Evolutionary conservation across 2,797 vertebrate species (phyloP).

Genomic region (Melanotaenia nigrans): DNA sequence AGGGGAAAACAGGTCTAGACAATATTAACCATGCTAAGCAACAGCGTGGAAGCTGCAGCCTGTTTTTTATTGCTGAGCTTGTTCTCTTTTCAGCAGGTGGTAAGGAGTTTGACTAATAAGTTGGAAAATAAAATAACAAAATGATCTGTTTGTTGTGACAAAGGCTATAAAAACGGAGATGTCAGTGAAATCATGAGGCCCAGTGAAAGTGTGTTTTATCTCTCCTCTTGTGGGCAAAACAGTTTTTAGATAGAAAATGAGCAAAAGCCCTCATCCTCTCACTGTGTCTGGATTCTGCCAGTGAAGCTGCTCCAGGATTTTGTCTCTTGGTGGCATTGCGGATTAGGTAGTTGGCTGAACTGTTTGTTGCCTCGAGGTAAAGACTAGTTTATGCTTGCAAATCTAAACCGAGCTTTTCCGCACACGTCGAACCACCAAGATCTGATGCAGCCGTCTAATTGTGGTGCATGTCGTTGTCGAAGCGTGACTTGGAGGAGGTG

Average conservation of each 20-base stretch:
- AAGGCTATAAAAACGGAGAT: conserved; percentile 11
- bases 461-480: conserved; percentile 35
- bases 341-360: conserved; percentile 60
- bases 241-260: conserved; percentile 55
- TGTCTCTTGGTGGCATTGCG: conserved; percentile 53
- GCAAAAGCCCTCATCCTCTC: conserved; percentile 52
- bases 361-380: conserved; percentile 26
- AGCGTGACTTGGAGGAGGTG: conserved; percentile 63
- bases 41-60: conserved; percentile 26
- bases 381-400: conserved; percentile 43
- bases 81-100: conserved; percentile 31
- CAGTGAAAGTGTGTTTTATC: conserved; percentile 14
- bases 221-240: not conserved
- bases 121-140: not conserved
- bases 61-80: conserved; percentile 55
- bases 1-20: conserved; percentile 62
- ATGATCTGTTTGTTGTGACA: conserved; percentile 5
- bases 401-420: conserved; percentile 45
- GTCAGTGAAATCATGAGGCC: conserved; percentile 21
- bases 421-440: conserved; percentile 41
- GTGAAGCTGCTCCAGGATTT: conserved; percentile 50
- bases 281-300: conserved; percentile 46
- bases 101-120: conserved; percentile 51
- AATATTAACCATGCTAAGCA: conserved; percentile 48
- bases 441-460: conserved; percentile 57